These are phyloP conservation scores for Anthonomus grandis DNA, from an alignment of 1,140 invertebrate genomes.

Conservation along the genomic window DNA sequence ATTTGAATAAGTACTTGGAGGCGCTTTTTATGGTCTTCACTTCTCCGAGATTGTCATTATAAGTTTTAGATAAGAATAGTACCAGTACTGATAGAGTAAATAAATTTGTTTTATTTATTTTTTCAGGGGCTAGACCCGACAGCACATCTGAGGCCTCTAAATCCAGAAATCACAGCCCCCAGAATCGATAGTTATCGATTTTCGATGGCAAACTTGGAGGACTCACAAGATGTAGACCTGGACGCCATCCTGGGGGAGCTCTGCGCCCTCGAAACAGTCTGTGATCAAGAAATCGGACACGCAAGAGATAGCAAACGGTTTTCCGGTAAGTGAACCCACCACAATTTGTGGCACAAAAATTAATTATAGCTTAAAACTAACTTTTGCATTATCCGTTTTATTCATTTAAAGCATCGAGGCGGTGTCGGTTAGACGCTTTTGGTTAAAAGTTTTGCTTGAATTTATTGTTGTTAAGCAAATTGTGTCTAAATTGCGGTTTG, in stretches of 20 bases:
- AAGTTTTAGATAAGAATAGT: neutral
- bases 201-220: constrained; percentile 90
- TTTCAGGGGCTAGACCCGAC: constrained; percentile 64
- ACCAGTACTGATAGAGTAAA: neutral
- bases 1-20: neutral
- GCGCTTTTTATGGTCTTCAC: neutral
- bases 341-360: too few species aligned
- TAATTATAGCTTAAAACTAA: too few species aligned
- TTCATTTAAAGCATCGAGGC: too few species aligned
- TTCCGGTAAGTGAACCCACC: constrained; percentile 41
- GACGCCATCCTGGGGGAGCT: constrained; percentile 94
- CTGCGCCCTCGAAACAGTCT: constrained; percentile 82
- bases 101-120: constrained; percentile 37
- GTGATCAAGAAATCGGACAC: constrained; percentile 62
- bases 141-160: constrained; percentile 54
- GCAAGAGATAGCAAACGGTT: constrained; percentile 49
- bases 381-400: too few species aligned
- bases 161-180: constrained; percentile 62
- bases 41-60: neutral
- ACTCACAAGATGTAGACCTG: constrained; percentile 92
- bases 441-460: too few species aligned
- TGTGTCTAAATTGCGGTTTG: too few species aligned
- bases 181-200: constrained; percentile 84
- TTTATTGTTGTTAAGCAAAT: too few species aligned
- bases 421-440: too few species aligned